phyloP scores from a whole-genome alignment of 2,113 vertebrate species.

The crab-eating macaque (Macaca fascicularis) region DNA sequence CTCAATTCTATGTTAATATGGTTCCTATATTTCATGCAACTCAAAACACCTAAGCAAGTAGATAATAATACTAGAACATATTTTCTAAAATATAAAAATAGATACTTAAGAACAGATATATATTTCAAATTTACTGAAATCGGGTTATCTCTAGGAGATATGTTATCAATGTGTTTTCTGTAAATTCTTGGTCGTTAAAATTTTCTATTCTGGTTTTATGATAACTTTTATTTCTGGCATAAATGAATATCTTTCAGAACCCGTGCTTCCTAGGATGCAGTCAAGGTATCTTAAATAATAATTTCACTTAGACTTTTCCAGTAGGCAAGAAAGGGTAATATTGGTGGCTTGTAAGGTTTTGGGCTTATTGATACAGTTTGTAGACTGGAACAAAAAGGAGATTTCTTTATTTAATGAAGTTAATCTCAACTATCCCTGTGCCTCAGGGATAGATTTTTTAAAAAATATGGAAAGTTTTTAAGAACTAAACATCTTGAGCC shows the following conservation, averaged over 20 bases:
- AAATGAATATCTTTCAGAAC: not conserved
- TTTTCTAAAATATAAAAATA: not conserved
- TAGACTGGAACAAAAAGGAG: not conserved
- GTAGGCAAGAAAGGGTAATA: not conserved
- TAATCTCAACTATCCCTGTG: not conserved
- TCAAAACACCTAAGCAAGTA: not conserved
- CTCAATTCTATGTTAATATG: not conserved
- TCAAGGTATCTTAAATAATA: not conserved
- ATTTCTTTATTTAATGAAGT: not conserved
- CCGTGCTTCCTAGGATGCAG: not conserved
- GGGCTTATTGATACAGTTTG: not conserved
- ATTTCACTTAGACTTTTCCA: conserved; percentile 1
- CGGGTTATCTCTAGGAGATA: not conserved
- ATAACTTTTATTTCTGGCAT: not conserved
- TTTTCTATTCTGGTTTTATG: not conserved
- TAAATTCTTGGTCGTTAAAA: not conserved
- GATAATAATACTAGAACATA: not conserved
- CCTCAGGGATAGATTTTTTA: not conserved
- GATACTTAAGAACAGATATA: not conserved
- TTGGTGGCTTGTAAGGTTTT: not conserved
- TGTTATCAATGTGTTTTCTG: not conserved
- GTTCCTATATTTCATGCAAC: not conserved
- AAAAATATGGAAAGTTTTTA: not conserved
- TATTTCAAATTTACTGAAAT: not conserved
- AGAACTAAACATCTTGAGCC: not conserved